Conservation (phyloP, 2,797 vertebrate species). For the Oreochromis mossambicus region DNA sequence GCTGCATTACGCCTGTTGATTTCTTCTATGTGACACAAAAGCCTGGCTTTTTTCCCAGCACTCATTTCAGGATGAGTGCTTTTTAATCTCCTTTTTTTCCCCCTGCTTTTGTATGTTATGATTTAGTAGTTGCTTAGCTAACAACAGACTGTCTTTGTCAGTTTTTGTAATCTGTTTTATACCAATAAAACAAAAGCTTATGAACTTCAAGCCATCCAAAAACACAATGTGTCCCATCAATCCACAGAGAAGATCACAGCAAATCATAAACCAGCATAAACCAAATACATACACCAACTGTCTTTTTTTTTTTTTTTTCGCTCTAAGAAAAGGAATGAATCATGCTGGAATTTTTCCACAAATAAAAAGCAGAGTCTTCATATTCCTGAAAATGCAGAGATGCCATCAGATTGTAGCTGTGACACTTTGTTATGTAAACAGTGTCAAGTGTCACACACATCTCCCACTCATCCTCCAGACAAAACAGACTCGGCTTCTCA, state of each 20-base stretch:
- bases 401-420: slow-evolving; percentile 43
- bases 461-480: slow-evolving; percentile 53
- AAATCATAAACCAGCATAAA: slow-evolving; percentile 30
- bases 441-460: slow-evolving; percentile 63
- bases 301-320: slow-evolving; percentile 17
- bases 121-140: slow-evolving; percentile 35
- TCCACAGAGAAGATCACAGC: slow-evolving; percentile 44
- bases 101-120: background rate
- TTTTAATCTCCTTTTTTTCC: background rate
- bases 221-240: slow-evolving; percentile 23
- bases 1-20: background rate
- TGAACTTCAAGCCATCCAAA: slow-evolving; percentile 7
- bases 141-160: slow-evolving; percentile 30
- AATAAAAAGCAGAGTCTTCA: background rate
- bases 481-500: slow-evolving; percentile 53
- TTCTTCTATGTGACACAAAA: slow-evolving; percentile 9
- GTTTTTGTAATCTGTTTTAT: slow-evolving; percentile 43
- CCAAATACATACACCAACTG: slow-evolving; percentile 28
- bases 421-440: slow-evolving; percentile 71
- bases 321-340: slow-evolving; percentile 35
- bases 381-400: slow-evolving; percentile 35
- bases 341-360: slow-evolving; percentile 37
- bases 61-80: slow-evolving; percentile 15
- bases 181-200: slow-evolving; percentile 32
- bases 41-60: slow-evolving; percentile 6